Percentiles rank a stretch among this genome's conserved stretches.
Conservation (phyloP, 2,888 invertebrate species). For the Rhogogaster chlorosoma region DNA sequence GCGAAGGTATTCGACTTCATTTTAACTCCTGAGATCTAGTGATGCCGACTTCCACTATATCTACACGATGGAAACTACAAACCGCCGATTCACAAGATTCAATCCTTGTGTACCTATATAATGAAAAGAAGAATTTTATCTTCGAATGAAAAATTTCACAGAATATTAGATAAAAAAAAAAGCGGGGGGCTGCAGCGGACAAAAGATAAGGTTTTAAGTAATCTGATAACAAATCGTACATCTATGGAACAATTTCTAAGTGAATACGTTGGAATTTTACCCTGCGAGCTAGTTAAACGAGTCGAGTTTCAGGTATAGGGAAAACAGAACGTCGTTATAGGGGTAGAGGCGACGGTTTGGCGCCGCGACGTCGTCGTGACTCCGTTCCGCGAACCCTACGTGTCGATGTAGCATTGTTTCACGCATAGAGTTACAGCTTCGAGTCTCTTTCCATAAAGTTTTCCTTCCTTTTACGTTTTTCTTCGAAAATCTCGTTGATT, state of each 20-base stretch:
- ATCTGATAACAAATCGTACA: neutral
- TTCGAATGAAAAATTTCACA: neutral
- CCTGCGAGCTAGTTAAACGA: constrained; percentile 5
- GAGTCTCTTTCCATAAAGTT: neutral
- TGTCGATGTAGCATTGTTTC: constrained; percentile 37
- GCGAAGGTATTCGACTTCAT: constrained; percentile 42
- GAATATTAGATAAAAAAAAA: neutral
- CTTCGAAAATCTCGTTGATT: neutral
- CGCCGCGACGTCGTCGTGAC: constrained; percentile 28
- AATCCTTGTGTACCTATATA: too few species aligned
- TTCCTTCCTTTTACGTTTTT: neutral
- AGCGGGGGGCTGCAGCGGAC: too few species aligned
- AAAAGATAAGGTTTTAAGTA: neutral
- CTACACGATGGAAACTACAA: neutral
- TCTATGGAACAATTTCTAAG: neutral
- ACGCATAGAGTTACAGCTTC: neutral
- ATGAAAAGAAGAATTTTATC: neutral
- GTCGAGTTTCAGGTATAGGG: constrained; percentile 8
- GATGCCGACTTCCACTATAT: neutral
- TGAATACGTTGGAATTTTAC: neutral
- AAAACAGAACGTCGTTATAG: neutral
- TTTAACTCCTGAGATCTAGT: neutral
- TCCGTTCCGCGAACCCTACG: neutral
- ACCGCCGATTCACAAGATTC: neutral
- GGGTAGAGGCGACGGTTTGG: constrained; percentile 28